Base-by-base conservation (phyloP, 2,888 invertebrate species). In the Eilema depressum region DNA sequence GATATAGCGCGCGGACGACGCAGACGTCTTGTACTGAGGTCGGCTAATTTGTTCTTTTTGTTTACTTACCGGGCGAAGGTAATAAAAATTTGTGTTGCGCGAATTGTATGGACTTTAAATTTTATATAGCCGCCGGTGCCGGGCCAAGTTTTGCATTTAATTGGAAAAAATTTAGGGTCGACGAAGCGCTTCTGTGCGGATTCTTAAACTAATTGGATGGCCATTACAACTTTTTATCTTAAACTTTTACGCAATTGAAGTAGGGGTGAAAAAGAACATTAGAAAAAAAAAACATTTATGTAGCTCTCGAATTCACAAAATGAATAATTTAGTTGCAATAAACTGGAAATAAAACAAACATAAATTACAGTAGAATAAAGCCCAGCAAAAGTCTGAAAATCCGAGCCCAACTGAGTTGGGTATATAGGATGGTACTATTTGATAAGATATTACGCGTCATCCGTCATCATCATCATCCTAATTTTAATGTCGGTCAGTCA, bases 61-160 rank as follows among this genome's bases (percentile, higher is more conserved):
- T 94, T 95, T 95, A 92, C 93, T 92, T 92, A 93, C 92, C 90
- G 91, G 91, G 91, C 89, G 89, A 88, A 90, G 88, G 93, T 92
- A 94, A 93, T 95, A 94, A 95, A 95, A 95, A 94, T 93, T 95
- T 94, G 95, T 94, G 95, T 94, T 91, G 93, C 95, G 94, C 94
- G 94, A 94, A 95, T 94, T 95, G 93, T 94, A 92, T 92, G 92
- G 93, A 94, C 93, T 93, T 93, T 91, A 94, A 95, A 94, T 94
- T 95, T 94, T 95, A 93, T 94, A 94, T 92, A 92, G 91, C 92
- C 92, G 88, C 87, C 89, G 89, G 88, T 90, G 90, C 88, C 82
- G 88, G 90, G 87, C 84, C 91, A 89, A 93, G 92, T 93, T 95
- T 95, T 93, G 93, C 93, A 94, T 95, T 95, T 95, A 94, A 95